These are phyloP conservation scores for Nannobrachium achirus DNA, from an alignment of 2,113 vertebrate genomes.

Conservation along the genomic window DNA sequence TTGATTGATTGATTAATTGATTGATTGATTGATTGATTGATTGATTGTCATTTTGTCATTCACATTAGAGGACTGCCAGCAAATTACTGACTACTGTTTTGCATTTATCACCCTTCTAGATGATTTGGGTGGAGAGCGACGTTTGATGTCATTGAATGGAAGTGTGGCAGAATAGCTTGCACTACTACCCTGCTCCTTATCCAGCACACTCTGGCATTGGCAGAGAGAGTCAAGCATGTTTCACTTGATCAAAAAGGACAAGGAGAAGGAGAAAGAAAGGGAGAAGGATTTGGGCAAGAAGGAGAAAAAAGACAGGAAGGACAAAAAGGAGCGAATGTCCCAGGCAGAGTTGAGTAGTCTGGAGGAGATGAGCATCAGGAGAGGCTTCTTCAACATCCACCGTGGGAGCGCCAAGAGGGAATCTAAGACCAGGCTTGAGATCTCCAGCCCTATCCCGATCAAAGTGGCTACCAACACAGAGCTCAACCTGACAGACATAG, in stretches of 20 bases:
- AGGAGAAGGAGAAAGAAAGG: conserved; percentile 85
- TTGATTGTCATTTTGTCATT: too few species aligned
- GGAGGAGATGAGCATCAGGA: conserved; percentile 93
- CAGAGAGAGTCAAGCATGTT: conserved; percentile 77
- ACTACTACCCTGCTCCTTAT: neutral
- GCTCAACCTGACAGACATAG: conserved; percentile 84
- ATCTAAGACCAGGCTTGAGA: conserved; percentile 87
- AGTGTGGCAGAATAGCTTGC: too few species aligned
- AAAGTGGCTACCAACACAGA: conserved; percentile 89
- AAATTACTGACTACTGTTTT: too few species aligned
- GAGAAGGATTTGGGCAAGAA: conserved; percentile 86
- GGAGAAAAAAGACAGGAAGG: conserved; percentile 93
- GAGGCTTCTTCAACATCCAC: conserved; percentile 93
- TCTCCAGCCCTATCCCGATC: conserved; percentile 94
- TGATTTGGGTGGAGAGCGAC: neutral
- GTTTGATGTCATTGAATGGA: conserved; percentile 3
- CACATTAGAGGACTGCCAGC: neutral
- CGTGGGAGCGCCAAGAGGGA: conserved; percentile 89
- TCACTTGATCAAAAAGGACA: conserved; percentile 92
- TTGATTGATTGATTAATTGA: too few species aligned
- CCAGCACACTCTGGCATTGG: conserved; percentile 14
- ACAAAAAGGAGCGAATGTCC: conserved; percentile 96
- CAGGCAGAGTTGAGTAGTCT: conserved; percentile 91
- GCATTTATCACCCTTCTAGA: neutral
- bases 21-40: too few species aligned